phyloP scores from a whole-genome alignment of 2,888 invertebrate genomes.

The Parochlus steinenii region DNA sequence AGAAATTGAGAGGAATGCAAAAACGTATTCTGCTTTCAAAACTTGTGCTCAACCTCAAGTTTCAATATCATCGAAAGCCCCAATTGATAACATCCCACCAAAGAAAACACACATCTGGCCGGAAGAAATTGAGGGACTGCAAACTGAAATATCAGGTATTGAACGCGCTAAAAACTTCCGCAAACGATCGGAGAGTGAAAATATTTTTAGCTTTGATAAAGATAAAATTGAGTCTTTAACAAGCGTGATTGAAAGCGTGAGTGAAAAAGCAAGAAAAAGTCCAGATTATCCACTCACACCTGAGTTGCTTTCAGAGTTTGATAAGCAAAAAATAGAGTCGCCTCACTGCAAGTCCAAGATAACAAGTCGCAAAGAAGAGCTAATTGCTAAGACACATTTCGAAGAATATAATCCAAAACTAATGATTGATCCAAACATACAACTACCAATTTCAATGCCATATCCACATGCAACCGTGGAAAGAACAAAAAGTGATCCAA shows the following conservation, averaged over 20 bases:
- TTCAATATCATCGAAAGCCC: background rate
- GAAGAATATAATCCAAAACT: slow-evolving; percentile 57
- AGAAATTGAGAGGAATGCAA: slow-evolving; percentile 43
- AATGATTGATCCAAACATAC: slow-evolving; percentile 27
- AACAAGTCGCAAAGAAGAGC: slow-evolving; percentile 41
- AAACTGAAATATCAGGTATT: slow-evolving; percentile 35
- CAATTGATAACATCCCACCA: slow-evolving; percentile 3
- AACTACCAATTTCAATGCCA: slow-evolving; percentile 26
- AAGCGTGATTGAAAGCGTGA: slow-evolving; percentile 35
- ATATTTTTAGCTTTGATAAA: slow-evolving; percentile 59
- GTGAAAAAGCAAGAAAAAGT: slow-evolving; percentile 39
- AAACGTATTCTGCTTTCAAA: slow-evolving; percentile 11
- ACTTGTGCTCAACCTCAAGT: background rate
- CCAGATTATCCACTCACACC: slow-evolving; percentile 36
- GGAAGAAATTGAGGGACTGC: slow-evolving; percentile 35
- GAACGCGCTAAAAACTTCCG: slow-evolving; percentile 37
- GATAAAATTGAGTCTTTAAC: slow-evolving; percentile 56
- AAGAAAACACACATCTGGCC: slow-evolving; percentile 37
- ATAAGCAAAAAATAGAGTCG: slow-evolving; percentile 30
- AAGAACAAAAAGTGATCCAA: slow-evolving; percentile 75
- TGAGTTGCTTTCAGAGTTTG: slow-evolving; percentile 43
- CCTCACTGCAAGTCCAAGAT: slow-evolving; percentile 26
- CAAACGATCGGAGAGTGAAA: slow-evolving; percentile 48
- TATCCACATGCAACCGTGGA: slow-evolving; percentile 59
- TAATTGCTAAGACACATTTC: slow-evolving; percentile 48